Conservation (phyloP, 2,888 invertebrate species). For the Hetaerina titia region DNA sequence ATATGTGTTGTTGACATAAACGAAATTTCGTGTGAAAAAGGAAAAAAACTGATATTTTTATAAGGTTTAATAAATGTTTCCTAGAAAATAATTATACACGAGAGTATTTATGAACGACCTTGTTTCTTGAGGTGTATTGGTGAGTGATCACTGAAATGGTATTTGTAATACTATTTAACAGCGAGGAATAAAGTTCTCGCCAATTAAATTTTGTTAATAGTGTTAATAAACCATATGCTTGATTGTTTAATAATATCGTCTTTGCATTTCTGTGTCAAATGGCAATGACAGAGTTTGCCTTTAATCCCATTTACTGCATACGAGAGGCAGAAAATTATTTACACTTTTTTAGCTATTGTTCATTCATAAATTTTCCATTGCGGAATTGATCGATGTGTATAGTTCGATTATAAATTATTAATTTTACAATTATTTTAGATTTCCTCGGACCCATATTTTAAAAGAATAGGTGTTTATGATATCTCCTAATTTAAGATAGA, state of each 20-base stretch:
- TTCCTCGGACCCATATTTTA: too few species aligned
- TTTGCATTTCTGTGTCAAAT: background rate
- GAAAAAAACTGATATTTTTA: slow-evolving; percentile 64
- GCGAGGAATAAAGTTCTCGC: slow-evolving; percentile 51
- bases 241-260: slow-evolving; percentile 20
- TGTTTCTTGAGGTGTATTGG: slow-evolving; percentile 41
- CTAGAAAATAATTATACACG: slow-evolving; percentile 66
- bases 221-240: slow-evolving; percentile 59
- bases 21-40: slow-evolving; percentile 47
- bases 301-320: background rate
- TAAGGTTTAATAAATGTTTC: slow-evolving; percentile 66
- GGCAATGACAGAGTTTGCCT: background rate
- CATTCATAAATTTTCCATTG: too few species aligned
- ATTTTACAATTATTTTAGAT: too few species aligned
- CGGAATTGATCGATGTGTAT: too few species aligned
- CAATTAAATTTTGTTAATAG: slow-evolving; percentile 52
- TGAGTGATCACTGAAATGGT: slow-evolving; percentile 18
- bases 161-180: slow-evolving; percentile 53
- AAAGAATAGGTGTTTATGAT: too few species aligned
- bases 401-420: too few species aligned
- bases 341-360: too few species aligned
- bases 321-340: too few species aligned
- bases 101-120: slow-evolving; percentile 39
- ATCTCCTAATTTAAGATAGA: too few species aligned
- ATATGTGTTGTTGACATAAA: slow-evolving; percentile 48